Evolutionary conservation across 2,113 vertebrate genomes (phyloP), one percentile per base, ranked within the genome.

Genomic region (Tenebrosternarchus preto): DNA sequence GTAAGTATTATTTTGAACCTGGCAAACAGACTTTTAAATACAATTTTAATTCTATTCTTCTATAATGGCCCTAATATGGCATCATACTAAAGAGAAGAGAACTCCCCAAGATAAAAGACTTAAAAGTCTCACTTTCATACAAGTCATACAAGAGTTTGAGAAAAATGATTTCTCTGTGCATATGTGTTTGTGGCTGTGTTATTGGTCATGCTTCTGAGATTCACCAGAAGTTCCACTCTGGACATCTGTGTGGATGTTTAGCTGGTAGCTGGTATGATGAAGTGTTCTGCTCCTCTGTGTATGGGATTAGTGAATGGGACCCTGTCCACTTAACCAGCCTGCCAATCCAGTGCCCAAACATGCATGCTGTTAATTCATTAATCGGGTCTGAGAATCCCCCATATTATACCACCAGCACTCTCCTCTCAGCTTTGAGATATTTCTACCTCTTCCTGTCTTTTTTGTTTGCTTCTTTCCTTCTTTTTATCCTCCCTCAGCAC

Each of bases 241-340:
- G 2, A 29, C 7, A 12, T 16, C 46, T 27, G 27, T 43, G 33
- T 19, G 73, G 16, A n/a, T 24, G 25, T 31, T 29, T 22, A 50
- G 43, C 6, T 36, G 33, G 33, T 36, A 36, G 33, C 33, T 36
- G 33, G 12, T n/a, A 27, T 55, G 22, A 9, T 57, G 4, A 5
- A 31, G 55, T 24, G 7, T 53, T 25, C 22, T 8, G 56, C 31
- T 31, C 55, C 72, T 22, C 33, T 60, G 56, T 57, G 31, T 43
- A 56, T 24, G 6, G 39, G 56, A 75, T 63, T 76, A 61, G 11
- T 31, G 57, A 43, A 46, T n/a, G 63, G 29, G 31, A 33, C 57
- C n/a, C 57, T 76, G 73, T 57, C 60, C 24, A 76, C 43, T 76
- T 76, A 61, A 76, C 57, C 39, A 56, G 19, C 11, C 25, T 60